Conservation (phyloP, 2,113 vertebrate genomes). For the Lates calcarifer region DNA sequence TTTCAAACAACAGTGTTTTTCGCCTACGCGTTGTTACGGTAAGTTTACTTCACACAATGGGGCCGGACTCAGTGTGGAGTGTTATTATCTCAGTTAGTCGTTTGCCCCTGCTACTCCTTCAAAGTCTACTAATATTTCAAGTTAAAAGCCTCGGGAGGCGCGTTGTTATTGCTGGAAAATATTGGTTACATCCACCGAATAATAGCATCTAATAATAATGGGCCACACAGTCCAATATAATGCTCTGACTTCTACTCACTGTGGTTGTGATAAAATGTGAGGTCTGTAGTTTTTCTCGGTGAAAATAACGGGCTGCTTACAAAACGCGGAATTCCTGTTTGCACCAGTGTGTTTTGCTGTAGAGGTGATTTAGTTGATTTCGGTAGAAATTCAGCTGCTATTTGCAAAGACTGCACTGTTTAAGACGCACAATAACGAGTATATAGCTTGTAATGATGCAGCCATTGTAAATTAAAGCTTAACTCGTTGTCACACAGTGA, state of each 20-base stretch:
- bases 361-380: not conserved
- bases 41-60: slow-evolving; percentile 86
- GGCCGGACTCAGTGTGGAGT: slow-evolving; percentile 71
- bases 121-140: slow-evolving; percentile 5
- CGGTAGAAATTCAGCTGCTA: not conserved
- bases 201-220: not conserved
- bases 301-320: not conserved
- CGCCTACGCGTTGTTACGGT: slow-evolving; percentile 89
- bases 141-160: not conserved
- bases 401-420: not conserved
- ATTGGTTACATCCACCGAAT: not conserved
- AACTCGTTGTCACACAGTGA: not conserved
- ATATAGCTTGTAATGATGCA: not conserved
- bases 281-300: not conserved
- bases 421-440: not conserved
- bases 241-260: not conserved
- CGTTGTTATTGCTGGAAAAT: slow-evolving; percentile 2
- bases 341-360: not conserved
- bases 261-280: not conserved
- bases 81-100: slow-evolving; percentile 70
- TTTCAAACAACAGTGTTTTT: slow-evolving; percentile 85
- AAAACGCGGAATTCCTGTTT: not conserved
- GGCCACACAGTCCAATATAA: too few species aligned
- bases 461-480: not conserved
- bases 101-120: slow-evolving; percentile 26